Evolutionary conservation across 2,797 vertebrate species (phyloP).

Genomic region (Tapera naevia): DNA sequence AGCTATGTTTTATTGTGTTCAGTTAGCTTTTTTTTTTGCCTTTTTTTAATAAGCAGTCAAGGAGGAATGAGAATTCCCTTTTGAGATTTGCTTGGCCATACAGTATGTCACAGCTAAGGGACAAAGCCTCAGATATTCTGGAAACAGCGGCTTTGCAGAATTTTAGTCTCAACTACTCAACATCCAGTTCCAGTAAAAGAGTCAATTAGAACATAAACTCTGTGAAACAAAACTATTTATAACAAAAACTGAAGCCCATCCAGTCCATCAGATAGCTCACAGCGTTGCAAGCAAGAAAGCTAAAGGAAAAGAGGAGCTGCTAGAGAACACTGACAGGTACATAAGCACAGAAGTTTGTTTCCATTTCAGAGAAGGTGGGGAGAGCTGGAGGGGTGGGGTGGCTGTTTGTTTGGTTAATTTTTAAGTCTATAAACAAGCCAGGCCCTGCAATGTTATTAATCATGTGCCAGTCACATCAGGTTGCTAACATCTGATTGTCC

Average conservation of each 20-base stretch:
- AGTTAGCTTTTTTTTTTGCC: neutral
- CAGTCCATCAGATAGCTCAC: neutral
- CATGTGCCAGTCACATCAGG: neutral
- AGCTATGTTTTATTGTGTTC: neutral
- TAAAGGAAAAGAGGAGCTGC: neutral
- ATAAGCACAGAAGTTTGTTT: neutral
- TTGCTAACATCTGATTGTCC: neutral
- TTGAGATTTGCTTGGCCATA: neutral
- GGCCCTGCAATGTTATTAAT: neutral
- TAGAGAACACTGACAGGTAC: neutral
- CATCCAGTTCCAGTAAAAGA: neutral
- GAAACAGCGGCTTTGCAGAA: neutral
- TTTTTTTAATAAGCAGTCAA: neutral
- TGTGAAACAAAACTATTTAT: neutral
- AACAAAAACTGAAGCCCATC: neutral
- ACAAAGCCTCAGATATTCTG: neutral
- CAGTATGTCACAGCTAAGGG: neutral
- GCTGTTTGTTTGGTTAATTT: neutral
- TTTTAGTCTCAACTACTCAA: neutral
- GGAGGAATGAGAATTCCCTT: neutral
- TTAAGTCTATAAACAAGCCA: neutral
- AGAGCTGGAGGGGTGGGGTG: neutral
- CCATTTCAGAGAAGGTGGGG: neutral
- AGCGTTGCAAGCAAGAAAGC: neutral
- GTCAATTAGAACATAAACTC: fast-evolving